Evolutionary conservation across 2,888 invertebrate genomes (phyloP).

Genomic region (Platyscelio sp.): DNA sequence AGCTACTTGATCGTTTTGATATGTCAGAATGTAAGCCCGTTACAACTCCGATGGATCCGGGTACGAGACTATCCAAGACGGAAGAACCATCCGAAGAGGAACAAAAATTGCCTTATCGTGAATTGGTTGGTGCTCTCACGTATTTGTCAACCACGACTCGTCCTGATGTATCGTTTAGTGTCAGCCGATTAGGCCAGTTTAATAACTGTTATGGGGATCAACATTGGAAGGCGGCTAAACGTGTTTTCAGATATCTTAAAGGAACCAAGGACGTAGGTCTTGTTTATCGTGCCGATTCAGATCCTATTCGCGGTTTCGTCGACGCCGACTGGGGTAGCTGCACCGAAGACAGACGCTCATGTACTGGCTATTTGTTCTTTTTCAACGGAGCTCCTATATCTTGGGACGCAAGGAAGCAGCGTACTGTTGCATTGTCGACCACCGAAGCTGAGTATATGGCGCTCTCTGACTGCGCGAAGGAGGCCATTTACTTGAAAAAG

Average conservation of each 20-base stretch:
- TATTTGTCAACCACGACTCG: neutral
- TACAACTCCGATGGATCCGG: neutral
- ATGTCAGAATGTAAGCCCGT: slow-evolving; percentile 5
- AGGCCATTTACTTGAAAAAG: slow-evolving; percentile 37
- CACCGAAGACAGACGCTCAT: slow-evolving; percentile 68
- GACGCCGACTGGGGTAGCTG: slow-evolving; percentile 78
- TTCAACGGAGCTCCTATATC: slow-evolving; percentile 52
- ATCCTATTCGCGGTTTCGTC: slow-evolving; percentile 69
- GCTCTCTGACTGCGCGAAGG: slow-evolving; percentile 37
- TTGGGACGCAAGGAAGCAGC: slow-evolving; percentile 66
- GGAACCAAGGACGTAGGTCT: slow-evolving; percentile 23
- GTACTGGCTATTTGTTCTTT: slow-evolving; percentile 67
- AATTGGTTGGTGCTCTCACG: slow-evolving; percentile 31
- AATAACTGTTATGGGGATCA: neutral
- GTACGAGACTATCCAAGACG: neutral
- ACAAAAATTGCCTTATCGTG: neutral
- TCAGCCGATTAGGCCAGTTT: neutral
- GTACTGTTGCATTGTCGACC: too few species aligned
- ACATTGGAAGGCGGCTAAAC: neutral
- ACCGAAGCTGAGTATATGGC: too few species aligned
- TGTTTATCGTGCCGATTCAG: slow-evolving; percentile 3
- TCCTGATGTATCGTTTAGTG: neutral
- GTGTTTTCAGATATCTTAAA: neutral
- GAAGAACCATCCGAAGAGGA: neutral
- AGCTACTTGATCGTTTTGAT: neutral